phyloP scores from a whole-genome alignment of 2,888 invertebrate genomes.

The Hirudinaria manillensis region DNA sequence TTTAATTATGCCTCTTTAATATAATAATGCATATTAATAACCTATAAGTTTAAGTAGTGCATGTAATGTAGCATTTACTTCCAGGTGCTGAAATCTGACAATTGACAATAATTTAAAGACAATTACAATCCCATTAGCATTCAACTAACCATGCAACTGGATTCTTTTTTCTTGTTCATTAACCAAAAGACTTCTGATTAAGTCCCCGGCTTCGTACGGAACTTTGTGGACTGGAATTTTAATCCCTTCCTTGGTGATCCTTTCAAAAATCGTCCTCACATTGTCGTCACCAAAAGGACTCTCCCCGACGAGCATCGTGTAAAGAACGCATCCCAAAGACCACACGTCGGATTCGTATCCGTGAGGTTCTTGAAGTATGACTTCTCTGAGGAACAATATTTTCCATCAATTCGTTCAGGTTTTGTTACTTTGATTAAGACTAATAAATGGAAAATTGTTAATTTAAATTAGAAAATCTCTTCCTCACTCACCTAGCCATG shows the following conservation, averaged over 20 bases:
- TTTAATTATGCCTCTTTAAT: too few species aligned
- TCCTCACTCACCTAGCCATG: background rate
- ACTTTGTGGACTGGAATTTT: background rate
- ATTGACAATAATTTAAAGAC: too few species aligned
- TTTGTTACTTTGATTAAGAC: background rate
- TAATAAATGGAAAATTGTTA: background rate
- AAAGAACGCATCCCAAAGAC: constrained; percentile 5
- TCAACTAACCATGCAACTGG: background rate
- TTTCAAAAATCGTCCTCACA: background rate
- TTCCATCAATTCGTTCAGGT: background rate
- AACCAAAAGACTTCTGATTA: background rate
- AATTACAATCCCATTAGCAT: too few species aligned
- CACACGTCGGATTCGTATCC: background rate
- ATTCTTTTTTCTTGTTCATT: background rate
- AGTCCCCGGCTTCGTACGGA: background rate
- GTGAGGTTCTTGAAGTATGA: background rate
- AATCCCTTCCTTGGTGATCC: background rate
- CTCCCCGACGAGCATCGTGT: background rate
- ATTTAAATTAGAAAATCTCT: background rate
- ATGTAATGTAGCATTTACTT: too few species aligned
- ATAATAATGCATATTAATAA: too few species aligned
- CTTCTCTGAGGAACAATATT: background rate
- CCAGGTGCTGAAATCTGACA: too few species aligned
- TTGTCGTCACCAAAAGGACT: background rate
- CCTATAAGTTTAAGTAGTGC: too few species aligned